These are phyloP conservation scores for Oxyteleia sp. DNA, from an alignment of 2,888 invertebrate species.

Conservation along the genomic window DNA sequence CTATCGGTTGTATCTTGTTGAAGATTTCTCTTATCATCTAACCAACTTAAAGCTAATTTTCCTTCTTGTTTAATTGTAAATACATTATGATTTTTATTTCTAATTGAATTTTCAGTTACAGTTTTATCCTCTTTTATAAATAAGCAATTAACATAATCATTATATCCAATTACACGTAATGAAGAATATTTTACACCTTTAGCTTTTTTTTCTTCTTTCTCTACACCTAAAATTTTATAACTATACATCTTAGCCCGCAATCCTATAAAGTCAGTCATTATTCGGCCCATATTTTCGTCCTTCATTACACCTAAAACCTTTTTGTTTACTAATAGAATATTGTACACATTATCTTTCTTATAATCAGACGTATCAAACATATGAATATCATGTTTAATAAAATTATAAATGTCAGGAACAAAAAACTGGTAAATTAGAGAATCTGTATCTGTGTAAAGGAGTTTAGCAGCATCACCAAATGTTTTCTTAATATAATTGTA, in stretches of 20 bases:
- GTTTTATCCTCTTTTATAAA: not conserved
- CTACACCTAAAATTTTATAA: not conserved
- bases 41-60: not conserved
- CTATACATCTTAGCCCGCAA: not conserved
- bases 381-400: constrained; percentile 71
- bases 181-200: not conserved
- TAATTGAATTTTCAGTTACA: not conserved
- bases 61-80: not conserved
- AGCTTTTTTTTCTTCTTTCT: not conserved
- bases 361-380: constrained; percentile 80
- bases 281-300: not conserved
- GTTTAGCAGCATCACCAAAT: constrained; percentile 50
- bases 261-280: not conserved
- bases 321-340: constrained; percentile 72
- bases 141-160: not conserved
- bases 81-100: not conserved
- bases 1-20: not conserved
- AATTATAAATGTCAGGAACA: constrained; percentile 82
- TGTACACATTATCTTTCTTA: too few relatives aligned
- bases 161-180: not conserved
- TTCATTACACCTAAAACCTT: constrained; percentile 62
- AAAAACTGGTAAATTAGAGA: constrained; percentile 81
- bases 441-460: constrained; percentile 81
- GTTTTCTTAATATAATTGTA: constrained; percentile 30
- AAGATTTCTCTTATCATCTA: not conserved